Conservation (phyloP, 2,113 vertebrate genomes). For the Rana temporaria region DNA sequence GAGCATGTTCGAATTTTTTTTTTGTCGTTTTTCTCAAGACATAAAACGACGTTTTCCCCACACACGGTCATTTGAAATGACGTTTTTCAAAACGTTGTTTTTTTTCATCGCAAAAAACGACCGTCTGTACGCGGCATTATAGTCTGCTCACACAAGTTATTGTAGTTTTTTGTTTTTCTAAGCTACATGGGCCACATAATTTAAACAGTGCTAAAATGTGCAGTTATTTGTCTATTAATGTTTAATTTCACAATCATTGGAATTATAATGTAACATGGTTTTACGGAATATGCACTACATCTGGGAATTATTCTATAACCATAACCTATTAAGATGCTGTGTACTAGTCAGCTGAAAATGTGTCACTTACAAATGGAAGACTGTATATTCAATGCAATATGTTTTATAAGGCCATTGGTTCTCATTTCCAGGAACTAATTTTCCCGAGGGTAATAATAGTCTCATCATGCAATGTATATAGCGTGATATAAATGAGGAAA, state of each 20-base stretch:
- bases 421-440: neutral
- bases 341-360: neutral
- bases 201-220: conserved; percentile 11
- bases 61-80: too few species aligned
- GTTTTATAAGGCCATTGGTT: neutral
- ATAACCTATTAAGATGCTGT: conserved; percentile 23
- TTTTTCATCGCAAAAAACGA: too few species aligned
- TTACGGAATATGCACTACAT: conserved; percentile 18
- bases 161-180: conserved; percentile 3
- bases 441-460: neutral
- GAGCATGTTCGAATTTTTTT: too few species aligned
- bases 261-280: conserved; percentile 22
- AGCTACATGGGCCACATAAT: conserved; percentile 16
- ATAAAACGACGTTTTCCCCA: too few species aligned
- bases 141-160: neutral
- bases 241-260: conserved; percentile 31
- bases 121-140: too few species aligned
- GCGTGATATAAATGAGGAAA: too few species aligned
- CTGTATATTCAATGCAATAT: neutral
- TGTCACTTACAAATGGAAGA: neutral
- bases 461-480: neutral
- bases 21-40: too few species aligned
- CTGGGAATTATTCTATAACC: conserved; percentile 21
- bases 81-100: too few species aligned
- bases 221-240: conserved; percentile 34